Evolutionary conservation across 2,888 invertebrate species (phyloP).

Genomic region (Chamaedrilus cognettii): DNA sequence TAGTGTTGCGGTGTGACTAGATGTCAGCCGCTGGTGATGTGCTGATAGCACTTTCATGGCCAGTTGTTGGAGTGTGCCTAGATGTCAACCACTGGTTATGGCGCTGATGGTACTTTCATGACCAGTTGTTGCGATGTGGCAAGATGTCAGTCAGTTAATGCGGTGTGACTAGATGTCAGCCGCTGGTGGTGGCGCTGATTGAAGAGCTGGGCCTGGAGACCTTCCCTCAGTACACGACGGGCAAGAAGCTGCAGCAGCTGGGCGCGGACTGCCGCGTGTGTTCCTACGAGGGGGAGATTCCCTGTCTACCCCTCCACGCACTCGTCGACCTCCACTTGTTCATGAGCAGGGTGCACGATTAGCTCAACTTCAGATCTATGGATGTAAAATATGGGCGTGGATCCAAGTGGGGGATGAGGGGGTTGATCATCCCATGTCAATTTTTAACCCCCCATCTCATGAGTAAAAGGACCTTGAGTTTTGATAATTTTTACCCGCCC

Average conservation of each 20-base stretch:
- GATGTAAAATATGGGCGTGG: too few relatives aligned
- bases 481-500: not conserved
- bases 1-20: too few relatives aligned
- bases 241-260: constrained; percentile 53
- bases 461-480: not conserved
- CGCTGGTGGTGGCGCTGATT: constrained; percentile 52
- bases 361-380: too few relatives aligned
- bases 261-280: constrained; percentile 40
- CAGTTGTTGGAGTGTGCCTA: too few relatives aligned
- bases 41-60: too few relatives aligned
- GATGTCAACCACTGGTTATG: too few relatives aligned
- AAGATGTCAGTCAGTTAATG: too few relatives aligned
- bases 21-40: too few relatives aligned
- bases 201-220: constrained; percentile 50
- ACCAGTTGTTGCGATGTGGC: too few relatives aligned
- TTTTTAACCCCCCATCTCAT: not conserved
- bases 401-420: too few relatives aligned
- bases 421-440: too few relatives aligned
- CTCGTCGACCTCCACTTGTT: constrained; percentile 51
- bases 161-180: constrained; percentile 40
- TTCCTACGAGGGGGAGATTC: constrained; percentile 50
- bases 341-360: constrained; percentile 51
- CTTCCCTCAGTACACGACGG: constrained; percentile 48
- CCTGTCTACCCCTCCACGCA: constrained; percentile 46
- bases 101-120: too few relatives aligned